Conservation (phyloP, 2,797 vertebrate species). For the Coregonus suidteri region DNA sequence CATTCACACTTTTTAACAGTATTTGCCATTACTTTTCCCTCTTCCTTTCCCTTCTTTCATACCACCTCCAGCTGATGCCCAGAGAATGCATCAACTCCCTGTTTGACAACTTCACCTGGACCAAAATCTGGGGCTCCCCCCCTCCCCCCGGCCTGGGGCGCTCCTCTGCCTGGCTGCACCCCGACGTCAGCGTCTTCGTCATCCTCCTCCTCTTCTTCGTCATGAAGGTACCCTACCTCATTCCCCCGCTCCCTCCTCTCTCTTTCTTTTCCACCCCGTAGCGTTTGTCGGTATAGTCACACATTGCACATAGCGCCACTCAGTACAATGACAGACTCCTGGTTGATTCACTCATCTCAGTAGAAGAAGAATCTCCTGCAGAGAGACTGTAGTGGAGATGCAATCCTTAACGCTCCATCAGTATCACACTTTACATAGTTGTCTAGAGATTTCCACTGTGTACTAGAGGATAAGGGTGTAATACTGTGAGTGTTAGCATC, state of each 20-base stretch:
- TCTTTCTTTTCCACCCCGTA: no score
- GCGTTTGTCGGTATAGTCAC: background rate
- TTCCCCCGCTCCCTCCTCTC: background rate
- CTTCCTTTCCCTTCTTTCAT: background rate
- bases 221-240: conserved; percentile 77
- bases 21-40: background rate
- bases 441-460: background rate
- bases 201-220: conserved; percentile 83
- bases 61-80: conserved; percentile 80
- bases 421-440: background rate
- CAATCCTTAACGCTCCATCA: background rate
- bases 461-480: background rate
- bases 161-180: conserved; percentile 83
- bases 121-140: conserved; percentile 72
- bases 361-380: background rate
- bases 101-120: conserved; percentile 88
- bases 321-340: background rate
- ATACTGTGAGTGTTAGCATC: background rate
- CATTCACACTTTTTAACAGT: no score
- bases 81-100: conserved; percentile 86
- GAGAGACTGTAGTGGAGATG: background rate
- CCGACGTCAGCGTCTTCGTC: conserved; percentile 79
- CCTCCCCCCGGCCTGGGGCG: conserved; percentile 69
- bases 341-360: background rate
- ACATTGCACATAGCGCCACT: background rate